Evolutionary conservation across 2,888 invertebrate genomes (phyloP), one percentile per base, ranked within the genome.

Genomic region (Cactoblastis cactorum): DNA sequence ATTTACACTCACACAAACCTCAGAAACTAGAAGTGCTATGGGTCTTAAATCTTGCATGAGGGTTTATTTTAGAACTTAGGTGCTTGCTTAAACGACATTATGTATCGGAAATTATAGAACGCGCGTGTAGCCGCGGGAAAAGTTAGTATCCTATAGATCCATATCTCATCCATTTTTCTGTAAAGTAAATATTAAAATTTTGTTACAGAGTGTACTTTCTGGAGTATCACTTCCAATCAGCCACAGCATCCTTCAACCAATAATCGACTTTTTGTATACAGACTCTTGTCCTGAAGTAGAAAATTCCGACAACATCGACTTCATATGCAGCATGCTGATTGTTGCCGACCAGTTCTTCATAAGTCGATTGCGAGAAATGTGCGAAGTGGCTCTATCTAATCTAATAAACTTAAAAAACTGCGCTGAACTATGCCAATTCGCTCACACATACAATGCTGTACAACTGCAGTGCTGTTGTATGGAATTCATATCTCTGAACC

Each of bases 341-440:
- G 91, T 94, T 9, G 94, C 96, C 18, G 97, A 97, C 74, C 96
- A 96, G 67, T 91, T 96, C 28, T 92, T 97, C 57, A 92, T 96
- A 4, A 84, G 90, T 1, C 81, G 94, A 9, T 84, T 97, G 8
- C 92, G 94, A 59, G 93, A 94, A 73, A 91, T 94, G 77, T 94
- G 95, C 78, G 95, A 95, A 75, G 82, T 92, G 1, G 83, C 93
- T 0, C 75, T 96, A 28, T 89, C 92, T 0, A 91, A 91, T 53
- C 80, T 93, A 51, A 83, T 97, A 1, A 94, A 93, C 0, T 80
- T 96, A 52, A 93, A 93, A 68, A 97, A 96, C 79, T 95, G 93
- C 52, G 90, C 93, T 0, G 94, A 96, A 63, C 85, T 97, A 53
- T 83, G 96, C 51, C 93, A 95, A 64, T 93, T 97, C 66, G 93